Evolutionary conservation across 2,113 vertebrate genomes (phyloP), one percentile per base, ranked within the genome.

Genomic region (Muscicapa adusta): DNA sequence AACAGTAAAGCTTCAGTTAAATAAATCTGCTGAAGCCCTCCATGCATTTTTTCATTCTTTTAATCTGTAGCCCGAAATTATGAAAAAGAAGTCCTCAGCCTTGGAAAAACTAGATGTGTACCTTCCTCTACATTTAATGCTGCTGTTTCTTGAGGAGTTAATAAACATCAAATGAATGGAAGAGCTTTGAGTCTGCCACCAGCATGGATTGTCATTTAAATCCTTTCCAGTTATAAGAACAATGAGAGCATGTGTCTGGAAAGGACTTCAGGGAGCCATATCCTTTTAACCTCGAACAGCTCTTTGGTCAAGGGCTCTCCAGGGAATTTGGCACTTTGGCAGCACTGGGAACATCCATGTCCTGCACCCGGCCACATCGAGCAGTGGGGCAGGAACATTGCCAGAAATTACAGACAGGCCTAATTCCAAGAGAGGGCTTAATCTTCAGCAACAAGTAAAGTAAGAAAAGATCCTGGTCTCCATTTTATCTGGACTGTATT

Each of bases 161-260:
- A 72, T 86, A 74, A 94, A 92, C 38, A 66, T 18, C 62, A 73
- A 61, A 78, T 9, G 47, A 86, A 75, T 6, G 93, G 66, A 42
- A 74, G 60, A 89, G 68, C 56, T 68, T 14, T 5, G 48, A 58
- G 65, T 8, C 28, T 38, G 57, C 83, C 77, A 94, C 73, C 86
- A 91, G 72, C 60, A 71, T 14, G 38, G 54, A 79, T 24, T 78
- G 79, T 70, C 76, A 84, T 76, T 95, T 90, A 86, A 92, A 96
- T 87, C 62, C 73, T 70, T 85, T 62, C 82, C 85, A 90, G 43
- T 89, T 88, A 53, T 0, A 57, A 81, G 79, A 95, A 95, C 82
- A 96, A 92, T 91, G 87, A 76, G 63, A 94, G 53, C 89, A 93
- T 67, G 71, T 85, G 91, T 56, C 85, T 93, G 88, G 91, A 56